These are phyloP conservation scores for Eilema caniola DNA, from an alignment of 2,888 invertebrate genomes.

Conservation along the genomic window DNA sequence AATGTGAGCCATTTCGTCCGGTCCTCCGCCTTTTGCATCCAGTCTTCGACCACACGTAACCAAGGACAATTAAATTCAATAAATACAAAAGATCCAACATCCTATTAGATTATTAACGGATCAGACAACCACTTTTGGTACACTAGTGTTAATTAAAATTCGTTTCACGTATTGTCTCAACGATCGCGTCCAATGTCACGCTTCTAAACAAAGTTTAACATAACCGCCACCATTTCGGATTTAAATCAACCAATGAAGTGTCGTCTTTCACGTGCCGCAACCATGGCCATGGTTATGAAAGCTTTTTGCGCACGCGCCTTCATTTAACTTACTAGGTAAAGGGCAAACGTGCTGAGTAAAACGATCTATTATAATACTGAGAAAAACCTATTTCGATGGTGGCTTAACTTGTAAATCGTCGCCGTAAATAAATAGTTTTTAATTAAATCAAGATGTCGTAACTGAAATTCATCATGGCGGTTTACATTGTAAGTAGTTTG, in stretches of 20 bases:
- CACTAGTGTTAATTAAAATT: conserved; percentile 64
- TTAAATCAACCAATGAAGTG: conserved; percentile 48
- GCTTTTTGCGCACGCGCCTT: conserved; percentile 64
- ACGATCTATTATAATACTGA: conserved; percentile 57
- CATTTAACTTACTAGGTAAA: conserved; percentile 84
- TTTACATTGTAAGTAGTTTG: conserved; percentile 34
- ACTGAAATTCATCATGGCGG: conserved; percentile 31
- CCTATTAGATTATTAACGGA: conserved; percentile 45
- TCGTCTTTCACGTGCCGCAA: conserved; percentile 49
- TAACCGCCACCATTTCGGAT: conserved; percentile 55
- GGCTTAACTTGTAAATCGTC: conserved; percentile 13
- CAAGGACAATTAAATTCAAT: conserved; percentile 40
- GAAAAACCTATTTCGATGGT: conserved; percentile 45
- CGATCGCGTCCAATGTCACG: conserved; percentile 74
- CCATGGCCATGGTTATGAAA: conserved; percentile 56
- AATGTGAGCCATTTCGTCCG: no score
- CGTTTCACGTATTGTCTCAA: conserved; percentile 71
- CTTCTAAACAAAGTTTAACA: conserved; percentile 65
- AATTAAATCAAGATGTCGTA: conserved; percentile 29
- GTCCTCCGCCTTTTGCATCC: no score
- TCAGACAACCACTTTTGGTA: conserved; percentile 45
- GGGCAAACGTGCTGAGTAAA: conserved; percentile 70
- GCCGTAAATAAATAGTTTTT: conserved; percentile 17
- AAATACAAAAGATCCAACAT: conserved; percentile 47
- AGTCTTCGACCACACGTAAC: no score